phyloP scores from a whole-genome alignment of 2,888 invertebrate species.

The Dryobota labecula region DNA sequence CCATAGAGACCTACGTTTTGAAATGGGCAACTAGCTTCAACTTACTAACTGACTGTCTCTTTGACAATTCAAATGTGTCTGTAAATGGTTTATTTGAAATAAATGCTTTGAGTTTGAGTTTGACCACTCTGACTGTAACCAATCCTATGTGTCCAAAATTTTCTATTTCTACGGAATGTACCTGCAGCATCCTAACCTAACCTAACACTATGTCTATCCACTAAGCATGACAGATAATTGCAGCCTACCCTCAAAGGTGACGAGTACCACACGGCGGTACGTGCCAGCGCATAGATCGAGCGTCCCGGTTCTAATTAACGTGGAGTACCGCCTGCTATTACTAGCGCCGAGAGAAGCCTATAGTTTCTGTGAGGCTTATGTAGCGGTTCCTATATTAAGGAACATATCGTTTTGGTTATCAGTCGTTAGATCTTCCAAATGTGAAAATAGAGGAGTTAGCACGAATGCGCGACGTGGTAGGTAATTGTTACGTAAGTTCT shows the following conservation, averaged over 20 bases:
- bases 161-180: background rate
- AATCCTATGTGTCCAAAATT: background rate
- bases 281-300: constrained; percentile 58
- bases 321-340: constrained; percentile 41
- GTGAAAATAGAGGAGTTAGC: too few species aligned
- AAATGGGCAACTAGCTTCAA: too few species aligned
- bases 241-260: constrained; percentile 38
- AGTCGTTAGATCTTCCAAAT: background rate
- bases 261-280: constrained; percentile 41
- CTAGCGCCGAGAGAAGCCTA: constrained; percentile 11
- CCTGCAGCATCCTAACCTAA: background rate
- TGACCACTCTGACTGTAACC: background rate
- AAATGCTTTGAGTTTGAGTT: too few species aligned
- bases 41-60: too few species aligned
- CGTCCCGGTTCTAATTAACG: constrained; percentile 54
- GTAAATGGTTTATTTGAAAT: too few species aligned
- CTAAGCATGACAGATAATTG: constrained; percentile 45
- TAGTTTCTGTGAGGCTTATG: constrained; percentile 23
- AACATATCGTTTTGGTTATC: background rate
- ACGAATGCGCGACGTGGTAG: too few species aligned
- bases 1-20: too few species aligned
- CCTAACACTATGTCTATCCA: background rate
- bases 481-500: too few species aligned
- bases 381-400: background rate
- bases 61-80: too few species aligned